phyloP scores from a whole-genome alignment of 2,888 invertebrate genomes.

The Drosophila glabriapex region DNA sequence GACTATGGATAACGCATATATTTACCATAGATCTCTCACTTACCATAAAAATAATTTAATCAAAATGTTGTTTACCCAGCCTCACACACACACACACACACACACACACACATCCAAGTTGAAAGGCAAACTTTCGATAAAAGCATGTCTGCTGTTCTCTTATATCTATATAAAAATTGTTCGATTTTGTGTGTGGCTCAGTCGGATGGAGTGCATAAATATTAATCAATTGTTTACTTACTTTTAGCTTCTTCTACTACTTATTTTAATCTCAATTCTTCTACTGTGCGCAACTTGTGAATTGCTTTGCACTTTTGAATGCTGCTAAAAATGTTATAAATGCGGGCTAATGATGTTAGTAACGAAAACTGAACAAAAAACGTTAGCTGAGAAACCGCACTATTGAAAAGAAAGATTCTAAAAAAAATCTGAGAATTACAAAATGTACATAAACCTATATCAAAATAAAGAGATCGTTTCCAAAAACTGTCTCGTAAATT shows the following conservation, averaged over 20 bases:
- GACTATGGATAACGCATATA: constrained; percentile 57
- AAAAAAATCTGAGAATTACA: background rate
- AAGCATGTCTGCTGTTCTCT: constrained; percentile 37
- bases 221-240: constrained; percentile 79
- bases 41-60: constrained; percentile 80
- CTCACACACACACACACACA: constrained; percentile 13
- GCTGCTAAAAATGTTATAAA: constrained; percentile 24
- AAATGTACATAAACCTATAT: background rate
- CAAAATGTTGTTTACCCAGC: constrained; percentile 70
- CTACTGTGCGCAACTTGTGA: constrained; percentile 59
- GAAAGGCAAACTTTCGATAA: constrained; percentile 68
- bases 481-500: background rate
- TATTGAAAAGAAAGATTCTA: background rate
- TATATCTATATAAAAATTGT: constrained; percentile 53
- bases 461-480: background rate
- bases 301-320: constrained; percentile 56
- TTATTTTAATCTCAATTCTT: constrained; percentile 60
- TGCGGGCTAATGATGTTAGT: constrained; percentile 16
- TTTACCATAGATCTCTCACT: constrained; percentile 73
- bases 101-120: constrained; percentile 13
- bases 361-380: constrained; percentile 4
- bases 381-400: background rate
- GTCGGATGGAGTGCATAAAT: constrained; percentile 68
- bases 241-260: constrained; percentile 57
- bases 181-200: constrained; percentile 38